Evolutionary conservation across 2,113 vertebrate genomes (phyloP), one percentile per base, ranked within the genome.

Genomic region (Psittacula cyanocephala): DNA sequence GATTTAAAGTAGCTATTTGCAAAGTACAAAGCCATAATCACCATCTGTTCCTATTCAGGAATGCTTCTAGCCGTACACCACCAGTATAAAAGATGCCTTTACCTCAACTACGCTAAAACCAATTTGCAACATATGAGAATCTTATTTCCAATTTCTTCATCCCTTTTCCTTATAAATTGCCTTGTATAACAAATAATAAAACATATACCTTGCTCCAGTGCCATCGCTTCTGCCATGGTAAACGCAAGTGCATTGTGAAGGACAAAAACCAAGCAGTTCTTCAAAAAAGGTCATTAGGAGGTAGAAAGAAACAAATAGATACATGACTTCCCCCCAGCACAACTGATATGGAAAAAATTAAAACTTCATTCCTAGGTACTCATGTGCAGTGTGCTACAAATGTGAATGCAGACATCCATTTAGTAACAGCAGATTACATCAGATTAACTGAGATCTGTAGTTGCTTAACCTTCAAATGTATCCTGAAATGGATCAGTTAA

Each of bases 241-340:
- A 92, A 98, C 97, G 24, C 99, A 99, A 95, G 98, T 98, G 89
- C 99, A 99, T 95, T 99, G 99, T 10, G 99, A 98, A n/a, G 99
- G 99, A 92, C 99, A 99, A 63, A 98, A 98, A 4, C 98, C 91
- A n/a, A 74, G 59, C 64, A 91, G 95, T 80, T 96, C 94, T 78
- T 95, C 92, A 81, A 98, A 96, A 94, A 98, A 97, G 91, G 98
- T 97, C 53, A 98, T 93, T 60, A 98, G 52, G 64, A 99, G 80
- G 96, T 98, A 98, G 91, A 98, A 89, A 41, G 65, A 97, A 89
- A 98, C 76, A 72, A 98, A 88, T 47, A 95, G 95, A 97, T 50
- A 95, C 99, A 99, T 99, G 79, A 75, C 97, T 98, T 95, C 90
- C 84, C 89, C 65, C 17, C 79, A 95, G 82, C 29, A 96, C 64